Evolutionary conservation across 1,140 invertebrate genomes (phyloP).

Genomic region (Drosophila gunungcola): DNA sequence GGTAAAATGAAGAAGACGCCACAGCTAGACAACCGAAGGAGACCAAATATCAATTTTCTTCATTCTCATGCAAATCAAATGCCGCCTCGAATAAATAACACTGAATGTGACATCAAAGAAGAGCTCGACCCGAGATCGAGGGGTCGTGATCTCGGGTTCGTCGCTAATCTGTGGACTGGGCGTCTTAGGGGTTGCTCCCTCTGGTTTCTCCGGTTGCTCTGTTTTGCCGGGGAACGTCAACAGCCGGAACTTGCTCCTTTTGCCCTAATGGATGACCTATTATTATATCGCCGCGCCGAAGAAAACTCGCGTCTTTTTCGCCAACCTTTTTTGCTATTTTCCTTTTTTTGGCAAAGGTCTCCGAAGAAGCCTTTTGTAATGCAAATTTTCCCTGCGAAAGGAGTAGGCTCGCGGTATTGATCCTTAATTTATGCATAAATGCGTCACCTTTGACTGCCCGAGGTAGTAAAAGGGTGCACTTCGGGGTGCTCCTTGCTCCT

Average conservation of each 20-base stretch:
- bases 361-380: constrained; percentile 53
- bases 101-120: constrained; percentile 74
- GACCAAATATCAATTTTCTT: constrained; percentile 83
- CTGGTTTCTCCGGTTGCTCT: constrained; percentile 30
- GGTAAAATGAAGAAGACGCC: constrained; percentile 58
- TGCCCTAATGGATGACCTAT: constrained; percentile 77
- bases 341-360: constrained; percentile 49
- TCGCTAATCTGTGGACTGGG: constrained; percentile 50
- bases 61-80: constrained; percentile 82
- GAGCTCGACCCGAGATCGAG: constrained; percentile 20
- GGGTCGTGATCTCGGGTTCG: constrained; percentile 43
- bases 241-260: constrained; percentile 66
- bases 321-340: constrained; percentile 44
- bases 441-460: constrained; percentile 71
- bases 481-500: constrained; percentile 39
- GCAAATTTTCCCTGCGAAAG: constrained; percentile 58
- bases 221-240: constrained; percentile 72
- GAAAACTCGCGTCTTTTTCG: constrained; percentile 69
- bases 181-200: constrained; percentile 68
- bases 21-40: constrained; percentile 54
- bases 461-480: constrained; percentile 39
- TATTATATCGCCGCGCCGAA: constrained; percentile 47
- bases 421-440: constrained; percentile 83
- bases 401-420: constrained; percentile 69
- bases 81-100: constrained; percentile 81